Conservation (phyloP, 1,140 invertebrate species). For the Drosophila gunungcola region DNA sequence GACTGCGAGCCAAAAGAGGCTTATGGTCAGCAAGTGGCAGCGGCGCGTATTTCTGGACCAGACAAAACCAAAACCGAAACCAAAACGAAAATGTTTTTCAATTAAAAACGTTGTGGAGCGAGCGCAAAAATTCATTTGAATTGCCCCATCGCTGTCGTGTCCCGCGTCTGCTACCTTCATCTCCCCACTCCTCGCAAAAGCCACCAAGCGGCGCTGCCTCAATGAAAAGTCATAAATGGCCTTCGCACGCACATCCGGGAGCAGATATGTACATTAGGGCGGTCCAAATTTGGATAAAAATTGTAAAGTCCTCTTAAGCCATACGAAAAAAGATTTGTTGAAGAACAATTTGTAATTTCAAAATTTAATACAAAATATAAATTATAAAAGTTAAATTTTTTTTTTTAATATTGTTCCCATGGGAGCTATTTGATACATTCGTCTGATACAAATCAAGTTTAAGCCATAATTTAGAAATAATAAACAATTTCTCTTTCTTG, state of each 20-base stretch:
- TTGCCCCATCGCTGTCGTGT: conserved; percentile 28
- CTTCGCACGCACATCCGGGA: conserved; percentile 11
- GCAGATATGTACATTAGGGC: neutral
- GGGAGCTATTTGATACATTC: too few relatives aligned
- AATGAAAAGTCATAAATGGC: conserved; percentile 71
- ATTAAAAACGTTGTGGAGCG: conserved; percentile 72
- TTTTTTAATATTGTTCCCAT: too few relatives aligned
- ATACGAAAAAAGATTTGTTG: too few relatives aligned
- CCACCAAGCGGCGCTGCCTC: conserved; percentile 15
- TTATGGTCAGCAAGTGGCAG: conserved; percentile 63
- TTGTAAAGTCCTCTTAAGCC: too few relatives aligned
- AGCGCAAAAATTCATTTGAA: conserved; percentile 75
- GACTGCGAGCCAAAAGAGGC: conserved; percentile 37
- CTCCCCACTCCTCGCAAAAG: neutral
- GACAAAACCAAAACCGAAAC: conserved; percentile 65
- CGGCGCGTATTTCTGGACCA: conserved; percentile 34
- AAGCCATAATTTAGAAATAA: too few relatives aligned
- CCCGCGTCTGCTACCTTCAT: neutral
- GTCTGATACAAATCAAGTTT: too few relatives aligned
- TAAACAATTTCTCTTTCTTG: too few relatives aligned
- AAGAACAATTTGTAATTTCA: too few relatives aligned
- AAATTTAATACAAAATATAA: too few relatives aligned
- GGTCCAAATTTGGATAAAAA: too few relatives aligned
- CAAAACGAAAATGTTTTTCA: conserved; percentile 81
- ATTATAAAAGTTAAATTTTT: too few relatives aligned